phyloP scores from a whole-genome alignment of 1,140 invertebrate species.

The Dreissena rostriformis region DNA sequence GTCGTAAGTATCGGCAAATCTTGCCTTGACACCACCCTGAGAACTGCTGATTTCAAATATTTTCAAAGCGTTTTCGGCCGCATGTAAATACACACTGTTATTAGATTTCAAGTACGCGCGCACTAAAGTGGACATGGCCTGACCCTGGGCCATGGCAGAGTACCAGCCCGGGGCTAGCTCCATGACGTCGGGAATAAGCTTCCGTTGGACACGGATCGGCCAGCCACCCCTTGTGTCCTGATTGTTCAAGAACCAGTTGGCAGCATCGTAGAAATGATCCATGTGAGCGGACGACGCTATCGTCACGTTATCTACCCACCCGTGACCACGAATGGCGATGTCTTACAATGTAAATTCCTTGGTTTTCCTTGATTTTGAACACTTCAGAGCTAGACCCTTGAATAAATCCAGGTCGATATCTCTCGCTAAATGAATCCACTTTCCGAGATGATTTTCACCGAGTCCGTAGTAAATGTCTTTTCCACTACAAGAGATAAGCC shows the following conservation, averaged over 20 bases:
- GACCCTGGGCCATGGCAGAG: constrained; percentile 99
- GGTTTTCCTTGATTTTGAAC: constrained; percentile 67
- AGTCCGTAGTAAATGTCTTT: constrained; percentile 92
- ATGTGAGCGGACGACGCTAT: constrained; percentile 85
- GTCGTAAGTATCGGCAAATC: constrained; percentile 89
- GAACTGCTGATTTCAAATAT: constrained; percentile 89
- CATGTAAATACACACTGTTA: constrained; percentile 89
- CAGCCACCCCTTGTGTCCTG: constrained; percentile 97
- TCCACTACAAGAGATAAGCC: constrained; percentile 88
- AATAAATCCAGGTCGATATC: constrained; percentile 95
- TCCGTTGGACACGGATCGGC: constrained; percentile 95
- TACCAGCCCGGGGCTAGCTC: constrained; percentile 95
- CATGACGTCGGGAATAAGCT: constrained; percentile 87
- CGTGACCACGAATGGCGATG: constrained; percentile 87
- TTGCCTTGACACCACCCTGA: constrained; percentile 90
- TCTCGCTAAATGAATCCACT: constrained; percentile 92
- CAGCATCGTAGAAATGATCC: constrained; percentile 95
- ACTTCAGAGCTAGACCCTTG: constrained; percentile 88
- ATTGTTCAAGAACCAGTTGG: constrained; percentile 94
- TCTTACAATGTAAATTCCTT: constrained; percentile 71
- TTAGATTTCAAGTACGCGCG: constrained; percentile 93
- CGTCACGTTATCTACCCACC: constrained; percentile 82
- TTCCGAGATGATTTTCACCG: constrained; percentile 84
- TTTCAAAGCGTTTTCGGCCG: constrained; percentile 90
- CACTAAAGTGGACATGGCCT: constrained; percentile 95